Percentiles rank a stretch among this genome's conserved stretches.
Conservation (phyloP, 2,113 vertebrate species). For the Corythornis cristatus region DNA sequence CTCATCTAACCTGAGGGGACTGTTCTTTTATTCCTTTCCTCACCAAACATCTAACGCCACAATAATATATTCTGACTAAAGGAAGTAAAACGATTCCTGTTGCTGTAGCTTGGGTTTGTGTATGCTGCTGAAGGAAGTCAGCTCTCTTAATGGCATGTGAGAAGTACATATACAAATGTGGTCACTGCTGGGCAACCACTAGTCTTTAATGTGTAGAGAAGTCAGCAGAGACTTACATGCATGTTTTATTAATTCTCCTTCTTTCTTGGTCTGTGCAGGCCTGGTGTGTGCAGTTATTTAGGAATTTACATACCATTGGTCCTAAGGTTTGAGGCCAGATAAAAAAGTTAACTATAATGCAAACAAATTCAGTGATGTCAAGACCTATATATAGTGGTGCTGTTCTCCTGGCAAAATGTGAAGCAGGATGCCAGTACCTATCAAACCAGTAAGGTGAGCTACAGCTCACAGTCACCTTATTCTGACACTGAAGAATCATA, state of each 20-base stretch:
- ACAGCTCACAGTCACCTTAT: background rate
- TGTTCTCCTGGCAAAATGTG: background rate
- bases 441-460: background rate
- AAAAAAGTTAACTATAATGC: constrained; percentile 7
- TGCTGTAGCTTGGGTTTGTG: background rate
- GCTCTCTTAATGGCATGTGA: background rate
- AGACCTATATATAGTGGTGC: background rate
- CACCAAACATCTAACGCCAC: background rate
- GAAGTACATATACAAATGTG: background rate
- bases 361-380: background rate
- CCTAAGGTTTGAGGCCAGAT: constrained; percentile 50
- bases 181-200: background rate
- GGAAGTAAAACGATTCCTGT: constrained; percentile 16
- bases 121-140: constrained; percentile 17
- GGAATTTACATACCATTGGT: constrained; percentile 1
- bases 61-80: background rate
- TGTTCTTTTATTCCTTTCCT: background rate
- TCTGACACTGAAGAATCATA: background rate
- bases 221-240: background rate
- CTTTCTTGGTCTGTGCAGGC: constrained; percentile 26
- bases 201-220: background rate
- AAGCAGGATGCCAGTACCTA: background rate
- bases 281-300: constrained; percentile 24
- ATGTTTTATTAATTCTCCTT: constrained; percentile 51
- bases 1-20: constrained; percentile 3